Evolutionary conservation across 2,888 invertebrate genomes (phyloP), one percentile per base, ranked within the genome.

Genomic region (Ephialtes manifestator): DNA sequence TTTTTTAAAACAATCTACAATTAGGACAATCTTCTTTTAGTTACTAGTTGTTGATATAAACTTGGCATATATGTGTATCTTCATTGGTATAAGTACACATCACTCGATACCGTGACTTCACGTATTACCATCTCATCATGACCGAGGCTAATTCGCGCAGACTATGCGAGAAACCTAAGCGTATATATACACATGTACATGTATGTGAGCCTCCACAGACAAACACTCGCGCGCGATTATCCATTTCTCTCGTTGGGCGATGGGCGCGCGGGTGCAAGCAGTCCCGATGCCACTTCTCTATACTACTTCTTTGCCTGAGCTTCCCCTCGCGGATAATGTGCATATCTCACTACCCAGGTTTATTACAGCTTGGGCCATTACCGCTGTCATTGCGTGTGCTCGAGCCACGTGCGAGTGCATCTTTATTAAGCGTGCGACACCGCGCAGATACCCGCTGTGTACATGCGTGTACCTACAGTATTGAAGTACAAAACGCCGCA

Each of bases 301-400:
- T 77, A 80, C 77, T 65, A 28, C 53, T 79, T 74, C 58, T 65
- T 75, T 76, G 20, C 65, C 48, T 82, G 86, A 79, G 63, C 84
- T 78, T 85, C 72, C 85, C 76, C 80, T 72, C 81, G 83, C 83
- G 86, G 83, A 88, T 89, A 88, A 89, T 86, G 86, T 86, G 87
- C 89, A 89, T 89, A 90, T 90, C 87, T 89, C 88, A 89, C 84
- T 88, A 87, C 87, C 81, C 87, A 87, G 87, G 87, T 90, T 91
- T 91, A 91, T 88, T 90, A 84, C 89, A 83, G 79, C 86, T 77
- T 83, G 86, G 84, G 83, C 88, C 87, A 88, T 90, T 90, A 91
- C 87, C 86, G 89, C 88, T 89, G 89, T 88, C 89, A 87, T 90
- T 89, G 88, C 88, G 84, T 85, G 87, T 83, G 87, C 71, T 67